Percentiles rank a stretch among this genome's conserved stretches.
Evolutionary conservation across 2,888 invertebrate species (phyloP).

Genomic region (Pedicia rivosa): DNA sequence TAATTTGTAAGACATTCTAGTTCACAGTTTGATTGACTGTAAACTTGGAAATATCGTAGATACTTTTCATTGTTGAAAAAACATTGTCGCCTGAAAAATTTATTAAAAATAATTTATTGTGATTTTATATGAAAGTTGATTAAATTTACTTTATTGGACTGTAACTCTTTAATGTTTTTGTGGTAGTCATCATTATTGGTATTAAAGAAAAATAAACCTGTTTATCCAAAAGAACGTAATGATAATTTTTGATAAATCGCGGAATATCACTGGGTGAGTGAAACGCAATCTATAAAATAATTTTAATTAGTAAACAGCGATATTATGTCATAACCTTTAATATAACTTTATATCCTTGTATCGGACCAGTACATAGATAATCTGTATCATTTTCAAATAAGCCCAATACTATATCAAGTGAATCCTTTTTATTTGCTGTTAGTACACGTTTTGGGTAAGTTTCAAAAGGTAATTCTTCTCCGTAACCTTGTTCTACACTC

Average conservation of each 20-base stretch:
- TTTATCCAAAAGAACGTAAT: slow-evolving; percentile 42
- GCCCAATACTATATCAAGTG: slow-evolving; percentile 44
- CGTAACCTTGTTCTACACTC: slow-evolving; percentile 49
- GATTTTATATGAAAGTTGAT: no score
- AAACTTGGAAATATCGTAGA: slow-evolving; percentile 41
- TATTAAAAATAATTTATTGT: no score
- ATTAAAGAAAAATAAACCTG: slow-evolving; percentile 45
- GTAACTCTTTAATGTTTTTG: slow-evolving; percentile 37
- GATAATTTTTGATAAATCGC: slow-evolving; percentile 42
- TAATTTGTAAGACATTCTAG: slow-evolving; percentile 47
- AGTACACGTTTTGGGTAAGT: slow-evolving; percentile 52
- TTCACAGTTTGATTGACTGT: slow-evolving; percentile 50
- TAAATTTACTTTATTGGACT: no score
- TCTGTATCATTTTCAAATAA: slow-evolving; percentile 45
- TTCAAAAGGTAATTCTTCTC: slow-evolving; percentile 33
- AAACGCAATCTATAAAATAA: no score
- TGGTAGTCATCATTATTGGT: slow-evolving; percentile 52
- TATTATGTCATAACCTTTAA: no score
- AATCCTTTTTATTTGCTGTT: slow-evolving; percentile 49
- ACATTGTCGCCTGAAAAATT: slow-evolving; percentile 43
- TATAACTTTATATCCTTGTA: slow-evolving; percentile 54
- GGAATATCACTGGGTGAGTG: slow-evolving; percentile 22
- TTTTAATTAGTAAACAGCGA: no score
- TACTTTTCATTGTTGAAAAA: slow-evolving; percentile 43
- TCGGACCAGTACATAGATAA: slow-evolving; percentile 52